Evolutionary conservation across 2,113 vertebrate genomes (phyloP).

Genomic region (Perca flavescens): DNA sequence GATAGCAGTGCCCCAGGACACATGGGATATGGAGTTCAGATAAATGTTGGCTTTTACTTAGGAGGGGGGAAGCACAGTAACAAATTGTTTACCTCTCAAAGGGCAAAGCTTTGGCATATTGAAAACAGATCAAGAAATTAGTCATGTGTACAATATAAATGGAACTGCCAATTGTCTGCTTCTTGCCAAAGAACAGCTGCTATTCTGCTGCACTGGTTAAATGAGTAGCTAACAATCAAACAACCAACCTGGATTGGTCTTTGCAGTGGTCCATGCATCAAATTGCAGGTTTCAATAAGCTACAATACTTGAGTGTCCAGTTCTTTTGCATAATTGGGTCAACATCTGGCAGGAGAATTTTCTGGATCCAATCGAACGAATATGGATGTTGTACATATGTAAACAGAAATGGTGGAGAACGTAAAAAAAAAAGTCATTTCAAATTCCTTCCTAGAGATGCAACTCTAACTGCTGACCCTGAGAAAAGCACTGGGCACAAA

Average conservation of each 20-base stretch:
- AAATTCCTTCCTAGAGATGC: background rate
- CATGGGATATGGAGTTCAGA: constrained; percentile 54
- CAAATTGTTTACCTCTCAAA: constrained; percentile 54
- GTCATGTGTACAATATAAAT: constrained; percentile 65
- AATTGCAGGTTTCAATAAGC: background rate
- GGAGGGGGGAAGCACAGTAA: constrained; percentile 5
- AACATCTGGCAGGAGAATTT: background rate
- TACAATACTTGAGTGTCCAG: background rate
- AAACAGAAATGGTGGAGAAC: background rate
- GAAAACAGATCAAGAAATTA: constrained; percentile 71
- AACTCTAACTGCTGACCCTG: background rate
- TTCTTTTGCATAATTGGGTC: background rate
- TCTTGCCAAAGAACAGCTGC: constrained; percentile 50
- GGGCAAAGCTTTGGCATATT: constrained; percentile 59
- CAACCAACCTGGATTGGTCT: background rate
- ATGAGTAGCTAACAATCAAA: constrained; percentile 27
- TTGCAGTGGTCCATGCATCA: background rate
- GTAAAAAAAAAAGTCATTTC: no score
- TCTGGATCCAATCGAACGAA: background rate
- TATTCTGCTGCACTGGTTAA: constrained; percentile 29
- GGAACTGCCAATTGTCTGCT: constrained; percentile 56
- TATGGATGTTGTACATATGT: background rate
- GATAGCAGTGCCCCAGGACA: constrained; percentile 46
- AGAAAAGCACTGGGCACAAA: background rate
- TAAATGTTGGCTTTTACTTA: constrained; percentile 54